Evolutionary conservation across 1,140 invertebrate species (phyloP), one percentile per base, ranked within the genome.

Genomic region (Trichonephila clavipes): DNA sequence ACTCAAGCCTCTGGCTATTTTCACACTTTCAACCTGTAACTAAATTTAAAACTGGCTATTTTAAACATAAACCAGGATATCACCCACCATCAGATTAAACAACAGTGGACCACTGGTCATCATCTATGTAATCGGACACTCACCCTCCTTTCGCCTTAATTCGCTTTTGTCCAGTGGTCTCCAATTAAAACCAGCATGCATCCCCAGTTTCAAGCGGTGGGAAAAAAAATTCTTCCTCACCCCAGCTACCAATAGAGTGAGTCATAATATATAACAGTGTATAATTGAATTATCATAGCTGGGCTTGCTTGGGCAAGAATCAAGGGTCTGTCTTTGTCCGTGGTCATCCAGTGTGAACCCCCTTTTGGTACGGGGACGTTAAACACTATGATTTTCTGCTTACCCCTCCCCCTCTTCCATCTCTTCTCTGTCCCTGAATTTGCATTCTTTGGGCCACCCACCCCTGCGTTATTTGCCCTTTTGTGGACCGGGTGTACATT

Each of bases 301-400:
- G n/a, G 34, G 72, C 24, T 81, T 81, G 88, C 7, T 44, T 34
- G 72, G 28, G 24, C 21, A 19, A 14, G 72, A 77, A 77, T 77
- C 72, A 40, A 77, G 72, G 72, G 28, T 34, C 18, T 77, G 72
- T 40, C 72, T n/a, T 83, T 83, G 82, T 83, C 21, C 51, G 21
- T 24, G 82, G 82, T 83, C 44, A 83, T 21, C 24, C 44, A 83
- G 40, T 83, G 82, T 83, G 82, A 83, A 83, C 16, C 82, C 82
- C 82, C 10, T 83, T 83, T 59, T 7, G 51, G 10, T 34, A 51
- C 62, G 69, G 66, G 69, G 28, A 16, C 77, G 34, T 51, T 92
- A 83, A 92, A 92, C 81, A 92, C 90, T 92, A 85, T 69, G 90
- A 92, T 92, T 92, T 92, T 92, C 90, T 28, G n/a, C 51, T 90